phyloP scores from a whole-genome alignment of 1,140 invertebrate genomes.

The Chlorops oryzae region DNA sequence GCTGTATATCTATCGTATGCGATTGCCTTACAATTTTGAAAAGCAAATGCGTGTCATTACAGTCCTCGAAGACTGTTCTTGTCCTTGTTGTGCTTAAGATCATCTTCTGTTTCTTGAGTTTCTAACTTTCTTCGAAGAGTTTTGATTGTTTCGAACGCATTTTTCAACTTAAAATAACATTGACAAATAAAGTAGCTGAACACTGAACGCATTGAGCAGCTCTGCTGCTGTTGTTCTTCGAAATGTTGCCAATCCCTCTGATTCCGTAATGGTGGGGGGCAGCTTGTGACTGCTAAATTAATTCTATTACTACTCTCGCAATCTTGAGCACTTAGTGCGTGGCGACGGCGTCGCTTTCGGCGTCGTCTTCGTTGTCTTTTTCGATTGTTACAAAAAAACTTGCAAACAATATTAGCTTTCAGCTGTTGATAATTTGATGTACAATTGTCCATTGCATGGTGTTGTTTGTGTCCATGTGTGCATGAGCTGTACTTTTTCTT shows the following conservation, averaged over 20 bases:
- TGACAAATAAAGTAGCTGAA: background rate
- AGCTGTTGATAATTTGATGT: conserved; percentile 33
- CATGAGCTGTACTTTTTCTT: conserved; percentile 13
- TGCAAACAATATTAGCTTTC: conserved; percentile 31
- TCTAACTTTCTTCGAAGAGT: background rate
- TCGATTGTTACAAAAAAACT: conserved; percentile 32
- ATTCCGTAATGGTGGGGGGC: conserved; percentile 12
- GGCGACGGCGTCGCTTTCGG: conserved; percentile 23
- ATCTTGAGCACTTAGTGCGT: conserved; percentile 14
- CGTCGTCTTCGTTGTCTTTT: conserved; percentile 20
- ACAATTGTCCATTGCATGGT: conserved; percentile 19
- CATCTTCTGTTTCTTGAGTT: conserved; percentile 8
- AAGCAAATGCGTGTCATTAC: no score
- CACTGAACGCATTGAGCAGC: conserved; percentile 1
- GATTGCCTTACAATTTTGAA: background rate
- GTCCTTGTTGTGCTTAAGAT: background rate
- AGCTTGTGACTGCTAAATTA: background rate
- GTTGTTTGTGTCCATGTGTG: no score
- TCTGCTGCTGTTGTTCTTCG: conserved; percentile 5
- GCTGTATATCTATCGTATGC: background rate
- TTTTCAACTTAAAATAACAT: conserved; percentile 9
- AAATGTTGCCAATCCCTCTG: conserved; percentile 5
- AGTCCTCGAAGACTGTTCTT: no score
- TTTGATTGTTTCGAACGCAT: conserved; percentile 15
- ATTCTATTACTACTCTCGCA: background rate